These are phyloP conservation scores for Petrocephalus schoutedeni DNA, from an alignment of 2,797 vertebrate genomes.

Conservation along the genomic window DNA sequence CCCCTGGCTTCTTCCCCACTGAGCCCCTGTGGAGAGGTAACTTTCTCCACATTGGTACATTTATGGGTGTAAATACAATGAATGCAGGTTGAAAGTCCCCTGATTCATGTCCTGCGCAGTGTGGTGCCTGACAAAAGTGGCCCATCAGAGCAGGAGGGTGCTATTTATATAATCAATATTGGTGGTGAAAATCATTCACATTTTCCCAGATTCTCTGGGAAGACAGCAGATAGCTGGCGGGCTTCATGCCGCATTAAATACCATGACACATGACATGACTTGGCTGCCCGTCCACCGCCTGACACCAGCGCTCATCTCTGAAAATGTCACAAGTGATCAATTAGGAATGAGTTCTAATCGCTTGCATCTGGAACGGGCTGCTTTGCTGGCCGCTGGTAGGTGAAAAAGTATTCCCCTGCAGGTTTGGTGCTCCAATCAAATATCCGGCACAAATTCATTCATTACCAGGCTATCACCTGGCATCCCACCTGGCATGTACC, in stretches of 20 bases:
- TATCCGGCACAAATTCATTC: not conserved
- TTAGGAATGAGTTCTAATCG: constrained; percentile 13
- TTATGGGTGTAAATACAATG: not conserved
- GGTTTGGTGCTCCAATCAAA: not conserved
- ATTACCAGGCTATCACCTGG: not conserved
- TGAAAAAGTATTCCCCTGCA: not conserved
- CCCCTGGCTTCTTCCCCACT: not conserved
- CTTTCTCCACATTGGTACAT: not conserved
- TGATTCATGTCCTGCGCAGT: not conserved
- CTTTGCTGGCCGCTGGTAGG: not conserved
- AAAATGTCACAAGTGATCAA: constrained; percentile 24
- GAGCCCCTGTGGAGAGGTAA: not conserved
- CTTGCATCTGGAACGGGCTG: not conserved
- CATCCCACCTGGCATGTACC: not conserved
- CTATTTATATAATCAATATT: not conserved
- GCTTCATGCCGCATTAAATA: not conserved
- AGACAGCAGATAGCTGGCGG: not conserved
- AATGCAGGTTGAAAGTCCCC: not conserved
- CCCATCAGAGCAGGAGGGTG: not conserved
- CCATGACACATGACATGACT: not conserved
- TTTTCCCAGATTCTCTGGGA: not conserved
- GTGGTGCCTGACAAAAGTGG: not conserved
- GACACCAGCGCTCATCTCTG: not conserved
- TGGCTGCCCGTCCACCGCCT: not conserved
- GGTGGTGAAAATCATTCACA: not conserved